Conservation (phyloP, 2,113 vertebrate species). For the Callipepla squamata region DNA sequence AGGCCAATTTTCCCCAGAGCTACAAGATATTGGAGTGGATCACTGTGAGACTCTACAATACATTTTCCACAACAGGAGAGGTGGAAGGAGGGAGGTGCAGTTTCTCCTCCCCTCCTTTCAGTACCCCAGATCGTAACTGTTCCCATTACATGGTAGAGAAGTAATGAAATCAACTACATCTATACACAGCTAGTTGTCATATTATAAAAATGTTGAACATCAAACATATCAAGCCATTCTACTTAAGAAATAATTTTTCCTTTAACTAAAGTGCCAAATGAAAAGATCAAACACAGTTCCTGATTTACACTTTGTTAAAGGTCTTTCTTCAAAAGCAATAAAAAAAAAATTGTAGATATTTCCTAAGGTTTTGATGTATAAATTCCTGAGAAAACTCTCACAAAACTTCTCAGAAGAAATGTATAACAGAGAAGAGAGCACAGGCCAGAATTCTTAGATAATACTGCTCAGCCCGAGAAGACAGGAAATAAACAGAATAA, state of each 20-base stretch:
- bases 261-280: not conserved
- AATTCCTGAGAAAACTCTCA: not conserved
- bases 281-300: not conserved
- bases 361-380: not conserved
- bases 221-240: not conserved
- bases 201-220: not conserved
- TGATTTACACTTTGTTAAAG: not conserved
- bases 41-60: not conserved
- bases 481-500: not conserved
- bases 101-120: not conserved
- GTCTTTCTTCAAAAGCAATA: not conserved
- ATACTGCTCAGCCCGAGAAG: not conserved
- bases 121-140: not conserved
- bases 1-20: slow-evolving; percentile 60
- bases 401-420: not conserved
- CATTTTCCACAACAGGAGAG: not conserved
- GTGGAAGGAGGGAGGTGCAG: not conserved
- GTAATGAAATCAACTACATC: not conserved
- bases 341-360: not conserved
- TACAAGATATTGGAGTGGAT: not conserved
- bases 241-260: not conserved
- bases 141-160: not conserved
- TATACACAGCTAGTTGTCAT: not conserved
- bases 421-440: not conserved
- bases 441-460: not conserved